phyloP scores from a whole-genome alignment of 2,888 invertebrate genomes.

The Caenorhabditis panamensis region DNA sequence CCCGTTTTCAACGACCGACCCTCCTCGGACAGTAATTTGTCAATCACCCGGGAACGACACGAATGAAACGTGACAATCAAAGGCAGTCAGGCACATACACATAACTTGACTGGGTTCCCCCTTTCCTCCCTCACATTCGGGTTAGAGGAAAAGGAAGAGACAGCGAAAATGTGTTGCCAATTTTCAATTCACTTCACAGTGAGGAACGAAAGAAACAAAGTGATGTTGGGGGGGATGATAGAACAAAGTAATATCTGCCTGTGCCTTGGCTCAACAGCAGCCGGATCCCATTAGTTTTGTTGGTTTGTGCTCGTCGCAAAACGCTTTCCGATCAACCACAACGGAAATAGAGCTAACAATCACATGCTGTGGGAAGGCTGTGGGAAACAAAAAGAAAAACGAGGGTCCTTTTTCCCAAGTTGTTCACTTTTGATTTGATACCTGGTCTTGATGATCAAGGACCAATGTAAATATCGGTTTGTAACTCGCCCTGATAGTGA shows the following conservation, averaged over 20 bases:
- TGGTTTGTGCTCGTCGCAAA: constrained; percentile 4
- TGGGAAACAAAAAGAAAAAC: background rate
- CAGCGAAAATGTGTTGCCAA: no score
- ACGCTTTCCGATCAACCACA: constrained; percentile 6
- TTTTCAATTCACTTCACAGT: background rate
- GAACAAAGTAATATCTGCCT: background rate
- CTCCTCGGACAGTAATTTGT: constrained; percentile 51
- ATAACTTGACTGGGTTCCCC: background rate
- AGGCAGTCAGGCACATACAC: constrained; percentile 17
- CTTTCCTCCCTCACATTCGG: no score
- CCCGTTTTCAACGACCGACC: constrained; percentile 25
- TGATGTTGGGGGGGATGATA: background rate
- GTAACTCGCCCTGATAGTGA: background rate
- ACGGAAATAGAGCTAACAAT: constrained; percentile 13
- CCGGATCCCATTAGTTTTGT: constrained; percentile 10
- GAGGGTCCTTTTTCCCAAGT: no score
- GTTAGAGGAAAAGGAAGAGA: no score
- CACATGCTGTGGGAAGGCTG: constrained; percentile 2
- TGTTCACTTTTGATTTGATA: no score
- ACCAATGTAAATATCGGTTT: constrained; percentile 26
- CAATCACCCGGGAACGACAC: constrained; percentile 50
- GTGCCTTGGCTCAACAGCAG: constrained; percentile 1
- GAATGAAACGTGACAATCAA: constrained; percentile 57
- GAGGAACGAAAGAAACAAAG: background rate
- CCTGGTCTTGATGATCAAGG: constrained; percentile 47